Percentiles rank a stretch among this genome's conserved stretches.
Conservation (phyloP, 2,888 invertebrate genomes). For the Caenorhabditis sp. region DNA sequence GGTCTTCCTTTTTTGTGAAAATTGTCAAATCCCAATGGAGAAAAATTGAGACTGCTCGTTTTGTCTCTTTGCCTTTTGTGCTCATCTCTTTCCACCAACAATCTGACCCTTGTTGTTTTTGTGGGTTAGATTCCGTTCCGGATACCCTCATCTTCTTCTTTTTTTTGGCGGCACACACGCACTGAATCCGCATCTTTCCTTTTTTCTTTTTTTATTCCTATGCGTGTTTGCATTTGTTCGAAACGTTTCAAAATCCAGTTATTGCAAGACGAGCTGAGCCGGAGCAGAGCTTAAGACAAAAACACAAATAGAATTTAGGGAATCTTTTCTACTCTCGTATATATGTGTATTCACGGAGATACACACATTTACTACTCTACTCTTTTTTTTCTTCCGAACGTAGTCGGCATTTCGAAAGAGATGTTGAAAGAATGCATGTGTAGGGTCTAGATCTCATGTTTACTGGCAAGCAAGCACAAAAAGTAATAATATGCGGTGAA, state of each 20-base stretch:
- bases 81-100: conserved; percentile 12
- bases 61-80: conserved; percentile 10
- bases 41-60: conserved; percentile 2
- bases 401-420: neutral
- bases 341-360: neutral
- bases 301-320: conserved; percentile 32
- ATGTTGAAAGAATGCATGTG: neutral
- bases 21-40: conserved; percentile 44
- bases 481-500: conserved; percentile 17
- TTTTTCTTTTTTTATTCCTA: neutral
- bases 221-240: conserved; percentile 24
- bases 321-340: conserved; percentile 10
- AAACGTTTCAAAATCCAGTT: conserved; percentile 49
- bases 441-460: conserved; percentile 11
- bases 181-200: neutral
- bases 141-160: conserved; percentile 52
- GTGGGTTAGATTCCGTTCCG: conserved; percentile 54
- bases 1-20: conserved; percentile 7
- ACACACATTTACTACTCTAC: conserved; percentile 11
- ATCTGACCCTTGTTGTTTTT: conserved; percentile 49
- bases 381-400: conserved; percentile 6
- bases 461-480: conserved; percentile 1
- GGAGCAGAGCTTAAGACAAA: conserved; percentile 44
- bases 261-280: conserved; percentile 8
- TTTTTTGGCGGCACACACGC: conserved; percentile 1